phyloP scores from a whole-genome alignment of 2,888 invertebrate genomes.

The Muschampia plurimacula region DNA sequence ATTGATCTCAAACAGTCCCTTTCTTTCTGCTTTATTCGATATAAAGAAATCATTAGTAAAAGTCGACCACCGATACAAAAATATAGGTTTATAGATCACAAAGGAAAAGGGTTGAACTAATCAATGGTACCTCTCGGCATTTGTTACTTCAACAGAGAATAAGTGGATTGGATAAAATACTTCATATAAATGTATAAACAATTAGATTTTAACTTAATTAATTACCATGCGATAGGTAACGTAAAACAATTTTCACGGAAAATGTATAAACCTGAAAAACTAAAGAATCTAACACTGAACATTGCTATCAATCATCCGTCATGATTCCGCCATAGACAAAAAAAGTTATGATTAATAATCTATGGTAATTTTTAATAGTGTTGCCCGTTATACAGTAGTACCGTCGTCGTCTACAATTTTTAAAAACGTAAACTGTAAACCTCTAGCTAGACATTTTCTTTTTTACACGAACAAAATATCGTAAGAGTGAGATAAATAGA shows the following conservation, averaged over 20 bases:
- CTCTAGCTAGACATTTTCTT: too few species aligned
- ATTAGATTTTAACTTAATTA: not conserved
- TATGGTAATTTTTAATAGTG: too few species aligned
- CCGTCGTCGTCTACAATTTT: too few species aligned
- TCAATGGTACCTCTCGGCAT: conserved; percentile 15
- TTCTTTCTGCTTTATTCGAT: not conserved
- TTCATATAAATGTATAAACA: not conserved
- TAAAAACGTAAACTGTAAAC: too few species aligned
- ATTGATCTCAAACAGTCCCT: not conserved
- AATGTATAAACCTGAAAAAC: conserved; percentile 12
- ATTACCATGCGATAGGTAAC: not conserved
- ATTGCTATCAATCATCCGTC: conserved; percentile 22
- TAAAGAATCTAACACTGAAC: conserved; percentile 1
- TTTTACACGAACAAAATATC: too few species aligned
- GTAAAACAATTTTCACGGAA: conserved; percentile 13
- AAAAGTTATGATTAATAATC: not conserved
- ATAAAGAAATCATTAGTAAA: conserved; percentile 13
- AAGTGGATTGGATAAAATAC: conserved; percentile 3
- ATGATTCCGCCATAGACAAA: conserved; percentile 1
- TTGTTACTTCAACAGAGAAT: conserved; percentile 13
- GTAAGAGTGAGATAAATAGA: too few species aligned
- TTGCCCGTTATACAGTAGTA: too few species aligned
- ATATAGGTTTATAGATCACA: conserved; percentile 75
- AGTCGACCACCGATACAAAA: conserved; percentile 21
- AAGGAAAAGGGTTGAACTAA: conserved; percentile 69